These are phyloP conservation scores for Protosalanx chinensis DNA, from an alignment of 2,797 vertebrate genomes.

Conservation along the genomic window DNA sequence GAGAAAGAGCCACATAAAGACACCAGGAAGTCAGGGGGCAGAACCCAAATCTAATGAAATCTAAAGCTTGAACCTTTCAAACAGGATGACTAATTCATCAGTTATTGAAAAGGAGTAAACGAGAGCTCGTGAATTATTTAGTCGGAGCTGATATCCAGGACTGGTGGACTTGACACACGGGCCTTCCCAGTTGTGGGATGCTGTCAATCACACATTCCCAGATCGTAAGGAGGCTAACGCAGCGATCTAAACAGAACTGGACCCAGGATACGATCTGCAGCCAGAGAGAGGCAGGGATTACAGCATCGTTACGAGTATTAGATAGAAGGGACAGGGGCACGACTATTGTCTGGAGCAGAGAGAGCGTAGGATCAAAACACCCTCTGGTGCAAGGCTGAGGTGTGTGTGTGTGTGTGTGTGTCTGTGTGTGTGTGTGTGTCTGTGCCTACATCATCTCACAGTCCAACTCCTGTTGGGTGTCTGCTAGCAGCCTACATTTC, in stretches of 20 bases:
- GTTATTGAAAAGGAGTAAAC: constrained; percentile 37
- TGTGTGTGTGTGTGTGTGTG: no score
- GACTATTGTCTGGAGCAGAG: neutral
- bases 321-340: neutral
- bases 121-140: constrained; percentile 50
- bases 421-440: no score
- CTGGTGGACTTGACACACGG: constrained; percentile 19
- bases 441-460: no score
- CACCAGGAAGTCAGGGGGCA: neutral
- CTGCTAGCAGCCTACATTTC: neutral
- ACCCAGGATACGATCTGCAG: neutral
- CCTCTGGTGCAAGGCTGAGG: neutral
- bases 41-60: constrained; percentile 53
- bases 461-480: no score
- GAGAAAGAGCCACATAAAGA: neutral
- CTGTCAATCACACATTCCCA: neutral
- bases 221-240: neutral
- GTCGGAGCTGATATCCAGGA: constrained; percentile 38
- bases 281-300: neutral
- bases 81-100: constrained; percentile 50
- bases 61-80: constrained; percentile 36
- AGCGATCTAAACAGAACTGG: neutral
- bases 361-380: neutral
- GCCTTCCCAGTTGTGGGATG: constrained; percentile 22
- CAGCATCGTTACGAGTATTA: neutral